Evolutionary conservation across 1,140 invertebrate species (phyloP), one percentile per base, ranked within the genome.

Genomic region (Drosophila seguyi): DNA sequence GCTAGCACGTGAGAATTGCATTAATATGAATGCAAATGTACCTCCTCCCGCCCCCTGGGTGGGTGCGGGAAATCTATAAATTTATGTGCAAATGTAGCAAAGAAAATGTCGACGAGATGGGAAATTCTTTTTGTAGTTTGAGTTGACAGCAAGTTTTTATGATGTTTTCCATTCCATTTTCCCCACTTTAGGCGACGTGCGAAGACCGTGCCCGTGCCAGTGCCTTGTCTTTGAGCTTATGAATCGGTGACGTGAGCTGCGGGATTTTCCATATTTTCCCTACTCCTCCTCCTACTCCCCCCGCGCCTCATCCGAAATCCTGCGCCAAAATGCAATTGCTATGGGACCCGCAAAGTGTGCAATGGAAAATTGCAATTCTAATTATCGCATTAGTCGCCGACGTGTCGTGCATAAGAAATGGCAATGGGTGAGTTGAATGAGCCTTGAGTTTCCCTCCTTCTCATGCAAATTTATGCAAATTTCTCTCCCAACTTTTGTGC

Each of bases 331-430:
- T 83, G 83, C 84, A 88, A 65, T 82, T 82, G 69, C 69, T 50
- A 44, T 73, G 75, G 66, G 68, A 66, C 67, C 83, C 83, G 65
- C 84, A 62, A 82, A 87, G 79, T 79, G 87, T 90, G 85, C 85
- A 72, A 66, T 81, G 86, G 78, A 90, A 91, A 92, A 92, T 92
- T 91, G 90, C 90, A 88, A 78, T 88, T 90, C 83, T 92, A 92
- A 92, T 92, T 92, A 92, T 92, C 86, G 82, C 86, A 85, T 92
- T 92, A 90, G 81, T 72, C 74, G 56, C 75, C 56, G 59, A 92
- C 90, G 90, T 91, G 90, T 87, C 74, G 71, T 87, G 90, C 90
- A 92, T 92, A 88, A 84, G 90, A 79, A 92, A 92, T 72, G 66
- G 61, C 66, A 60, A 65, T 42, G 74, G 82, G 84, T 88, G 73